Percentiles rank a stretch among this genome's conserved stretches.
These are phyloP conservation scores for Muscina levida DNA, from an alignment of 2,888 invertebrate species.

Conservation along the genomic window DNA sequence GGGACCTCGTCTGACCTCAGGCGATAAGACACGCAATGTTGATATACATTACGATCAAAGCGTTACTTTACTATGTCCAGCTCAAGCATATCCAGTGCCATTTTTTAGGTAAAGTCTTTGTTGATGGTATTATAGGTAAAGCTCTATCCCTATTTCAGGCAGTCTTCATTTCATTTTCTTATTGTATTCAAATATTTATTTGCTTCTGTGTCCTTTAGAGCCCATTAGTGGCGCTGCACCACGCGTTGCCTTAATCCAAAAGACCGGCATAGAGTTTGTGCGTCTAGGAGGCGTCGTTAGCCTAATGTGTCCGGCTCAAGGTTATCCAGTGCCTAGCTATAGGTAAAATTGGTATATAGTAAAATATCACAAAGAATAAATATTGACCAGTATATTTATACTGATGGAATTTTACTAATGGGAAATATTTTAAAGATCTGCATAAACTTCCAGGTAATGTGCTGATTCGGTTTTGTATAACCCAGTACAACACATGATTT, in stretches of 20 bases:
- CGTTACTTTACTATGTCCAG: constrained; percentile 82
- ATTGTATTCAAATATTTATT: constrained; percentile 21
- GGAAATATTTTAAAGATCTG: background rate
- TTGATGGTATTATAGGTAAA: background rate
- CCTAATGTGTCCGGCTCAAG: constrained; percentile 83
- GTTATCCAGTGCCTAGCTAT: constrained; percentile 84
- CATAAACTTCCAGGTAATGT: background rate
- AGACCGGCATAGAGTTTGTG: constrained; percentile 73
- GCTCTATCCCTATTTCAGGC: constrained; percentile 55
- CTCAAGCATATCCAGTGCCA: constrained; percentile 85
- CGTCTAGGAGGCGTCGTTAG: constrained; percentile 77
- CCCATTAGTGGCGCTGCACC: constrained; percentile 86
- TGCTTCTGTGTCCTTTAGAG: constrained; percentile 82
- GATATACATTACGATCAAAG: constrained; percentile 69
- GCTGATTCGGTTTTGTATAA: no score
- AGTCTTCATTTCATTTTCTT: constrained; percentile 59
- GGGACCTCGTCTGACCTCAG: constrained; percentile 85
- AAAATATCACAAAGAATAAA: background rate
- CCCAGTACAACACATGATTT: no score
- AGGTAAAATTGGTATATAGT: constrained; percentile 79
- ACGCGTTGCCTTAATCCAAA: constrained; percentile 82
- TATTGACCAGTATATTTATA: no score
- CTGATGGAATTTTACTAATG: no score
- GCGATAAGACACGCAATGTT: constrained; percentile 81
- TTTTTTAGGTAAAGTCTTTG: constrained; percentile 82